Base-by-base conservation (phyloP, 2,797 vertebrate genomes). In the Lemur catta region DNA sequence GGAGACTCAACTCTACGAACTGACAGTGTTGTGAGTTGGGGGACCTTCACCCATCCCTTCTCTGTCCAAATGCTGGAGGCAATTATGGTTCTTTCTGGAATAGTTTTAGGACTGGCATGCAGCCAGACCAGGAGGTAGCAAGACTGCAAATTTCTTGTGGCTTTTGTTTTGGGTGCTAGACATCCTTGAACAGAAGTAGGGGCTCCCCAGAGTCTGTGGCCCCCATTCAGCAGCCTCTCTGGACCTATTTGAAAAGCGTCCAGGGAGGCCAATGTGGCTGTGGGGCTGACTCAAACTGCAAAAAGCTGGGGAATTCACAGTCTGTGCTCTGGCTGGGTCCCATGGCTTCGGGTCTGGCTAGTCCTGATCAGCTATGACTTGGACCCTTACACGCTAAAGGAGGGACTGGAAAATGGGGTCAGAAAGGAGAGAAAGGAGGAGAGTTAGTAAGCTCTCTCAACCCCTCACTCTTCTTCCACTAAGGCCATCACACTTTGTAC, bases 161-260 rank as follows among this genome's bases (percentile, higher is more conserved):
- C 33, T 89, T 96, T 96, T 93, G 41, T 94, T 95, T 79, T 67
- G 72, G 86, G 12, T 67, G 35, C 33, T 81, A 94, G 82, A 69
- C 75, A 91, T 82, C 63, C 55, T 82, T 80, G 38, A 78, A 67
- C n/a, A 91, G 93, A 95, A 82, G 57, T 33, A 35, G 48, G 55
- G 43, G 55, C 33, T 13, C 26, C 63, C 28, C 41, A 43, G 46
- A 57, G 35, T 69, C n/a, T 20, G 6, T 30, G 57, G 46, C 9
- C 46, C 30, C 20, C 4, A 22, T 43, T 55, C 57, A n/a, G 46
- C 33, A 75, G 38, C 79, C 17, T 95, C 30, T 96, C 52, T 89
- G 50, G 75, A 55, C 24, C 33, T 84, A 22, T 90, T 65, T 79
- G 82, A 93, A 74, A 74, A 82, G 74, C 80, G 52, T 75, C 61